phyloP scores from a whole-genome alignment of 2,797 vertebrate genomes.

The Sylvilagus floridanus region DNA sequence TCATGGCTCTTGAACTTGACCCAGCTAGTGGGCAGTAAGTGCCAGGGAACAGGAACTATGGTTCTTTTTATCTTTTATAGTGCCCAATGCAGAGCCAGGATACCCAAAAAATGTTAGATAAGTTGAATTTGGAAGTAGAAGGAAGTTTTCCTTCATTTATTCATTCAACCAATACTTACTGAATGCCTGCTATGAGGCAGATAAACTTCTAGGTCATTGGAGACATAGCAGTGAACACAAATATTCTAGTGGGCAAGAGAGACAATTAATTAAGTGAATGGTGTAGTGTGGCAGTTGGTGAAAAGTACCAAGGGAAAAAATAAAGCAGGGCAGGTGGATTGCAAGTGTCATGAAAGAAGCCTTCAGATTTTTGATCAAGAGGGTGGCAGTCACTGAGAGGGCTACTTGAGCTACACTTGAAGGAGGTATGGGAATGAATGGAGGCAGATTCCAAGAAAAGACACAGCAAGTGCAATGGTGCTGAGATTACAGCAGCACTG shows the following conservation, averaged over 20 bases:
- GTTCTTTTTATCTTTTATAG: background rate
- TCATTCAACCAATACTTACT: slow-evolving; percentile 41
- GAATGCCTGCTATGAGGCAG: slow-evolving; percentile 27
- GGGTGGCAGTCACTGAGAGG: background rate
- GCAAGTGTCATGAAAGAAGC: background rate
- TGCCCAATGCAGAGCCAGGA: background rate
- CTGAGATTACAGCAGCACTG: background rate
- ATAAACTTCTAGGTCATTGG: slow-evolving; percentile 7
- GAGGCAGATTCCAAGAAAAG: background rate
- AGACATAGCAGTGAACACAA: slow-evolving; percentile 45
- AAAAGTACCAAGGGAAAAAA: slow-evolving; percentile 19
- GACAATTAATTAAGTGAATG: slow-evolving; percentile 56
- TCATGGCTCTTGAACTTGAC: background rate
- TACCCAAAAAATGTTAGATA: background rate
- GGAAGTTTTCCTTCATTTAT: slow-evolving; percentile 5
- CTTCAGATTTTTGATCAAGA: background rate
- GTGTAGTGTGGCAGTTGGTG: background rate
- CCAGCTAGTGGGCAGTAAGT: background rate
- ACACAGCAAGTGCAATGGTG: background rate
- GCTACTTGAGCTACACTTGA: background rate
- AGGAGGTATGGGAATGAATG: background rate
- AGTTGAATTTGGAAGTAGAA: slow-evolving; percentile 4
- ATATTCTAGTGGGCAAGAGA: background rate
- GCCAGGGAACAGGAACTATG: background rate
- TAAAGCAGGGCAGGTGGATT: background rate